phyloP scores from a whole-genome alignment of 2,888 invertebrate genomes.

The Drosophila limbata region DNA sequence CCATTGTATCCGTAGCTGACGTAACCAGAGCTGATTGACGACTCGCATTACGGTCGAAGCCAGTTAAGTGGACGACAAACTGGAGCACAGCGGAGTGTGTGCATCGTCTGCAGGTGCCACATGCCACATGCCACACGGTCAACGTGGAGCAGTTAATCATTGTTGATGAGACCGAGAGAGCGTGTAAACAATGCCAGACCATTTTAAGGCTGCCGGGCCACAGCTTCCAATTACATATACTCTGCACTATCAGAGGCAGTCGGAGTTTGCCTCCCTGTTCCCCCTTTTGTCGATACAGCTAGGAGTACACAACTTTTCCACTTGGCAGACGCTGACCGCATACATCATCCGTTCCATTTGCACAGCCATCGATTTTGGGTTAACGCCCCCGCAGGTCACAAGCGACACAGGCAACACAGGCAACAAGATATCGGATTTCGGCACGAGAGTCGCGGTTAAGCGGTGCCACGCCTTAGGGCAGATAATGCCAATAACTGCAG shows the following conservation, averaged over 20 bases:
- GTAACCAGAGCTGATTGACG: slow-evolving; percentile 86
- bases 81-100: slow-evolving; percentile 15
- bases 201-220: slow-evolving; percentile 47
- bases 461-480: slow-evolving; percentile 74
- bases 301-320: slow-evolving; percentile 55
- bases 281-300: slow-evolving; percentile 36
- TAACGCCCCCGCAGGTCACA: slow-evolving; percentile 69
- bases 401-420: slow-evolving; percentile 23
- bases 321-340: slow-evolving; percentile 71
- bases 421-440: slow-evolving; percentile 79
- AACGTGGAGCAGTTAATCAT: slow-evolving; percentile 80
- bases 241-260: background rate
- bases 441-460: slow-evolving; percentile 81
- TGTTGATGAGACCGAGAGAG: slow-evolving; percentile 76
- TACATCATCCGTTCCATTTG: slow-evolving; percentile 85
- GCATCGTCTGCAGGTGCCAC: slow-evolving; percentile 75
- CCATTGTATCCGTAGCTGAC: slow-evolving; percentile 92
- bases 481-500: slow-evolving; percentile 68
- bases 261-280: background rate
- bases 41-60: slow-evolving; percentile 72
- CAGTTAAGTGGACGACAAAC: slow-evolving; percentile 63
- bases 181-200: slow-evolving; percentile 71
- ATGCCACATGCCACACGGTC: slow-evolving; percentile 39
- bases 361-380: slow-evolving; percentile 83
- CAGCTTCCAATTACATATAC: slow-evolving; percentile 76